Evolutionary conservation across 1,140 invertebrate species (phyloP).

Genomic region (Scaptomyza montana): DNA sequence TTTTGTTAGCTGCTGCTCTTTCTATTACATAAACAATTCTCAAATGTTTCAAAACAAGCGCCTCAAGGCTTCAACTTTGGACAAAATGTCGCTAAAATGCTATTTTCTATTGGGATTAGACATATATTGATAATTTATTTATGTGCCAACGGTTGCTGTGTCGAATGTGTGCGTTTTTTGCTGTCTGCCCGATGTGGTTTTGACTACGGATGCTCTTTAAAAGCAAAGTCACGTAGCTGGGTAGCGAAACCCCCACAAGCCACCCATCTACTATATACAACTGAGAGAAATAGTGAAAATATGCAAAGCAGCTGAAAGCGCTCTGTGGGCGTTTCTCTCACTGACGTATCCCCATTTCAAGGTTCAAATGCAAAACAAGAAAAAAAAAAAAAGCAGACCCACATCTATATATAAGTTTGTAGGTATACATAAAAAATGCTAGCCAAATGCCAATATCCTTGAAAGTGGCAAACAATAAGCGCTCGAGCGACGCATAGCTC

Average conservation of each 20-base stretch:
- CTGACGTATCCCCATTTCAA: conserved; percentile 64
- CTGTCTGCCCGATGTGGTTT: not conserved
- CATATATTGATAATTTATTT: conserved; percentile 61
- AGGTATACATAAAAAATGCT: conserved; percentile 21
- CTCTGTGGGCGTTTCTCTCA: conserved; percentile 47
- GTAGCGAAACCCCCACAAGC: conserved; percentile 38
- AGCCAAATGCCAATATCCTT: conserved; percentile 46
- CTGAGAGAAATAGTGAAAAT: conserved; percentile 76
- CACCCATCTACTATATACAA: too few relatives aligned
- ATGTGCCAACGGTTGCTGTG: conserved; percentile 10
- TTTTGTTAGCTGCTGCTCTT: too few relatives aligned
- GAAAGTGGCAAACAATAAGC: conserved; percentile 67
- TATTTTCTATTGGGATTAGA: conserved; percentile 21
- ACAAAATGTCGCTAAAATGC: not conserved
- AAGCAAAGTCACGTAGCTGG: conserved; percentile 64
- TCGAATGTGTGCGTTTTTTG: not conserved
- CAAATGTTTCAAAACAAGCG: conserved; percentile 20
- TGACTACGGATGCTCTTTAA: conserved; percentile 12
- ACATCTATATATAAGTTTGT: not conserved
- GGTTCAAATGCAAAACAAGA: conserved; percentile 38
- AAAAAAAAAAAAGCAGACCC: conserved; percentile 3
- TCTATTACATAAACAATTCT: conserved; percentile 31
- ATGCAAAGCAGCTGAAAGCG: conserved; percentile 66
- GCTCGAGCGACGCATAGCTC: conserved; percentile 37
- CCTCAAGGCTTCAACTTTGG: not conserved